Base-by-base conservation (phyloP, 2,113 vertebrate species). In the Arenaria interpres region DNA sequence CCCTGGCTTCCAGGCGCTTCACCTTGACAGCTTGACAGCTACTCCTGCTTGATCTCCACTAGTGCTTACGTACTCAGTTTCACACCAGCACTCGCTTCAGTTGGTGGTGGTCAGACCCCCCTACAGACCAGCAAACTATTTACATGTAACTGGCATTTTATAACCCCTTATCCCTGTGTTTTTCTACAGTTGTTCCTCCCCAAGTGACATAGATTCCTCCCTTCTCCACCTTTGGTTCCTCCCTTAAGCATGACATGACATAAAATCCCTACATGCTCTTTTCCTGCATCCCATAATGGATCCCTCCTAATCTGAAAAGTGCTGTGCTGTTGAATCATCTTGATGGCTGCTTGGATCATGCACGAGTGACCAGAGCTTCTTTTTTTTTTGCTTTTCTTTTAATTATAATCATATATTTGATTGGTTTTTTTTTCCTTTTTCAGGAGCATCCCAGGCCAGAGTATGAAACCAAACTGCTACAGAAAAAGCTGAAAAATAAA, bases 361-460 rank as follows among this genome's bases (percentile, higher is more conserved):
- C 43, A 18, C 24, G 82, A 78, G 7, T 86, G 54, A 71, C 32
- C 4, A 45, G 12, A 37, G 19, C 4, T 19, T 68, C 16, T 19
- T 27, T 60, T 54, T 35, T 30, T 35, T 46, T 18, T 30, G 20
- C 11, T n/a, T 82, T 45, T 32, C 57, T 85, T 27, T 56, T 87
- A 63, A 88, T 66, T 4, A 14, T 51, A 48, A 43, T 33, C 32
- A 59, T 13, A 9, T 17, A 3, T 64, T 32, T 84, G 21, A 1
- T 35, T 75, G 2, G 5, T 64, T 56, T 20, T n/a, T 54, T 56
- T 81, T 28, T 54, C 28, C 20, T 81, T 43, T 88, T 91, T 89
- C 95, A 99, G 99, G 99, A 99, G 90, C 99, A 99, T 82, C 98
- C 99, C 39, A 98, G 99, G 84, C 99, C 99, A 43, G 99, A 98